Evolutionary conservation across 2,113 vertebrate species (phyloP).

Genomic region (Reinhardtius hippoglossoides): DNA sequence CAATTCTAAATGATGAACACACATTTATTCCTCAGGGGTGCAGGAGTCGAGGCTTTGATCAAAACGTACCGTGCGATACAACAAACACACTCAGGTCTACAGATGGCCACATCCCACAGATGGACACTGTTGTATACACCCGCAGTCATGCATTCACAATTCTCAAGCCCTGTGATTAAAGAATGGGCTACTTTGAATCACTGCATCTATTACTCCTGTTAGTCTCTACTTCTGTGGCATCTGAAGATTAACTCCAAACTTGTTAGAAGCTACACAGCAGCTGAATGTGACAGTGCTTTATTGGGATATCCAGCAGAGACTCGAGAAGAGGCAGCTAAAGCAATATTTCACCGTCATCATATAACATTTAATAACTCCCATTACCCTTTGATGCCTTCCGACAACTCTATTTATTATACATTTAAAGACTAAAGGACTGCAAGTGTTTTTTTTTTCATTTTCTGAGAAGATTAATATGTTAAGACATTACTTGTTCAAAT

Average conservation of each 20-base stretch:
- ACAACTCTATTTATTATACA: constrained; percentile 52
- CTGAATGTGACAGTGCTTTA: constrained; percentile 40
- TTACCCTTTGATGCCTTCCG: constrained; percentile 23
- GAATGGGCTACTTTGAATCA: constrained; percentile 18
- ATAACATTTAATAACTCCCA: constrained; percentile 51
- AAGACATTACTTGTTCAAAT: constrained; percentile 5
- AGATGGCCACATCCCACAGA: constrained; percentile 69
- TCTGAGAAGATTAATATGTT: constrained; percentile 9
- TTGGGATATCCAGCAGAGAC: constrained; percentile 24
- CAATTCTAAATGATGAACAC: constrained; percentile 78
- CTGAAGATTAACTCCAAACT: constrained; percentile 12
- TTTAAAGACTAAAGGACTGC: constrained; percentile 15
- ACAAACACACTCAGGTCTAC: constrained; percentile 32
- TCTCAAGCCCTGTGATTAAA: constrained; percentile 30
- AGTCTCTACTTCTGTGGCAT: neutral
- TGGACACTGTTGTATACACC: constrained; percentile 62
- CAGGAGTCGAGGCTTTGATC: constrained; percentile 50
- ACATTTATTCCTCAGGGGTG: constrained; percentile 65
- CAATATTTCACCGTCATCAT: constrained; percentile 41
- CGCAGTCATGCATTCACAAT: constrained; percentile 25
- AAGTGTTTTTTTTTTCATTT: neutral
- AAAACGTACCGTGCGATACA: constrained; percentile 40
- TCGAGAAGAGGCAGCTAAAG: constrained; percentile 28
- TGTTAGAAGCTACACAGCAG: constrained; percentile 11
- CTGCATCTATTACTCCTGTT: constrained; percentile 22